These are phyloP conservation scores for Philaethria dido DNA, from an alignment of 2,888 invertebrate genomes.

Conservation along the genomic window DNA sequence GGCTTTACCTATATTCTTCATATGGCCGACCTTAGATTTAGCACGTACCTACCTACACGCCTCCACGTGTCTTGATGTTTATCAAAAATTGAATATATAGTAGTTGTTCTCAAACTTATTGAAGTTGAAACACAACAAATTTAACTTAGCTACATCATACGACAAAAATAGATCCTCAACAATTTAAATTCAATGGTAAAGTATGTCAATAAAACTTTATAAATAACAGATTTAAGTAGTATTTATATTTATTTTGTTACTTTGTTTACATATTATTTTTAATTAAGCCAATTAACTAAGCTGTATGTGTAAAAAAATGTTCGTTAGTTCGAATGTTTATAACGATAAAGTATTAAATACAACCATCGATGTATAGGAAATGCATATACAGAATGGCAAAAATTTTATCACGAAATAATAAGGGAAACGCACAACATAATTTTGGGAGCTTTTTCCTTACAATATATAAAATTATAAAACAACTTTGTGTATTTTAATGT, in stretches of 20 bases:
- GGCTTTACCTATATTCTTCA: conserved; percentile 28
- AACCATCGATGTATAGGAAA: neutral
- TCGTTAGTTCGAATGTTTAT: too few relatives aligned
- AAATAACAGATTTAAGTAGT: neutral
- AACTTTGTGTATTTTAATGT: too few relatives aligned
- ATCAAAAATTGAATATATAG: conserved; percentile 34
- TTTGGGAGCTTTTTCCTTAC: neutral
- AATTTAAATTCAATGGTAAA: conserved; percentile 2
- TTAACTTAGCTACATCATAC: conserved; percentile 9
- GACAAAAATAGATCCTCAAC: conserved; percentile 13
- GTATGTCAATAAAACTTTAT: neutral
- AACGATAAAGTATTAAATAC: neutral
- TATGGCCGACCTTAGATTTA: conserved; percentile 39
- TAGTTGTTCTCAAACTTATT: conserved; percentile 29
- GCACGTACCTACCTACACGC: conserved; percentile 34
- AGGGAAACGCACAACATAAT: neutral
- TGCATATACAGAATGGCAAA: neutral
- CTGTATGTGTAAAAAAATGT: too few relatives aligned
- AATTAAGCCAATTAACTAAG: neutral
- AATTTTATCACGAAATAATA: too few relatives aligned
- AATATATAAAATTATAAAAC: neutral
- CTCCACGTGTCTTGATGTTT: conserved; percentile 41
- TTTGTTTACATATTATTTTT: neutral
- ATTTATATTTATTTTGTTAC: neutral
- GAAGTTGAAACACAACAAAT: conserved; percentile 20